These are phyloP conservation scores for Lepisosteus oculatus DNA, from an alignment of 2,113 vertebrate genomes.

Conservation along the genomic window DNA sequence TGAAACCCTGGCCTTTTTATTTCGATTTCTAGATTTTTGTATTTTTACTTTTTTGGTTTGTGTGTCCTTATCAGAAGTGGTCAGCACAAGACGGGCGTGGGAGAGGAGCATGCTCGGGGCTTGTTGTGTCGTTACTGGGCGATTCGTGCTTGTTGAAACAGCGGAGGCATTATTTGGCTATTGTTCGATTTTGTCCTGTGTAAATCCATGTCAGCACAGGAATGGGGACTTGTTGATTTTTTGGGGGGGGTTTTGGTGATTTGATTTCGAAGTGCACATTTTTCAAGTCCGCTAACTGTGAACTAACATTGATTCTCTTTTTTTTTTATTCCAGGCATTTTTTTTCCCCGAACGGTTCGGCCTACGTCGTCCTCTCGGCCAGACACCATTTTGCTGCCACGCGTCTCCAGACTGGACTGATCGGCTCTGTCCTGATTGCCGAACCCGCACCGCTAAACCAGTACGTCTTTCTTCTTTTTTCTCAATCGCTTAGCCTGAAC, in stretches of 20 bases:
- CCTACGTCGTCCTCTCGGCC: conserved; percentile 55
- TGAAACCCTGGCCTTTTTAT: conserved; percentile 65
- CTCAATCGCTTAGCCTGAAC: conserved; percentile 1
- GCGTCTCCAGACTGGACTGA: conserved; percentile 48
- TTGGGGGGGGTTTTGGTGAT: conserved; percentile 26
- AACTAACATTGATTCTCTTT: conserved; percentile 31
- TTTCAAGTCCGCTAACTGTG: conserved; percentile 28
- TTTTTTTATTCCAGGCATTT: conserved; percentile 44
- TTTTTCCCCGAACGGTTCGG: conserved; percentile 43
- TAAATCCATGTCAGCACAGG: conserved; percentile 38
- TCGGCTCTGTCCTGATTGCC: conserved; percentile 21
- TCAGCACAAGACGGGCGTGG: conserved; percentile 45
- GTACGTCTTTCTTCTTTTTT: conserved; percentile 43
- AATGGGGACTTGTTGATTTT: conserved; percentile 34
- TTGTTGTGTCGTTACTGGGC: conserved; percentile 44
- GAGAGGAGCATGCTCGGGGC: conserved; percentile 42
- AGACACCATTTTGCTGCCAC: conserved; percentile 56
- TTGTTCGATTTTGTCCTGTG: conserved; percentile 31
- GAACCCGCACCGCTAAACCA: conserved; percentile 40
- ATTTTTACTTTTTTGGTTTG: too few relatives aligned
- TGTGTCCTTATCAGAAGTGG: too few relatives aligned
- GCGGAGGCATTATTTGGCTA: conserved; percentile 34
- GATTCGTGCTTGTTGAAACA: conserved; percentile 30
- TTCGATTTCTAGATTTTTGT: too few relatives aligned
- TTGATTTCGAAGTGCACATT: conserved; percentile 31